Base-by-base conservation (phyloP, 2,113 vertebrate species). In the Dissostichus mawsoni region DNA sequence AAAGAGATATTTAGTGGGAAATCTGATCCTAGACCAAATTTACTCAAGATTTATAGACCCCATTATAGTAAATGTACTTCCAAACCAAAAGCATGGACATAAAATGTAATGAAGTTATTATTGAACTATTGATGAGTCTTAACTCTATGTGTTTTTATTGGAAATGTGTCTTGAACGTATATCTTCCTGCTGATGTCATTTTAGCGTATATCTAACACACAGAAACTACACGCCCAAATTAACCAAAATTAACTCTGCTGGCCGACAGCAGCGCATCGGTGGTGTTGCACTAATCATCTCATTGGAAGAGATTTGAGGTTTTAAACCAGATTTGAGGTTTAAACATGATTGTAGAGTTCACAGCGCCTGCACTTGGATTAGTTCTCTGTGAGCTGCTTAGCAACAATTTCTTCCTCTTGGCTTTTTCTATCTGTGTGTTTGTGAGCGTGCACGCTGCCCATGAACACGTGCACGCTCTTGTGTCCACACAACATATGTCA, bases 301-400 rank as follows among this genome's bases (percentile, higher is more conserved):
- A 65, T 2, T 47, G 50, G 70, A 63, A 73, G 51, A 85, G 78
- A 52, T 83, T 83, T 78, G 58, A 52, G 69, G 1, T 70, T 89
- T 83, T 80, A 75, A 82, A 71, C 47, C 84, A 85, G 71, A 69
- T 78, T 80, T 76, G 48, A 61, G 7, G 14, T 77, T 72, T 33
- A 76, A 86, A 87, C 51, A 72, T 76, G 81, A 83, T 82, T 67
- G 80, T 5, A 29, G 47, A 72, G 70, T 80, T 88, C 57, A 56
- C 25, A 59, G 61, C 88, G 77, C 84, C 85, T 80, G 68, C 74
- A 69, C 68, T 83, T 80, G 80, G 80, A 91, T 90, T 84, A 83
- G 45, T 77, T 78, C 18, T 80, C 58, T 70, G 74, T 76, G 82
- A 89, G 88, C 84, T 81, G 86, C 78, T 87, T 90, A 81, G 76